A percentile compares a stretch with the other conserved stretches of the same genome.
These are phyloP conservation scores for Psilopogon haemacephalus DNA, from an alignment of 2,113 vertebrate species.

Conservation along the genomic window DNA sequence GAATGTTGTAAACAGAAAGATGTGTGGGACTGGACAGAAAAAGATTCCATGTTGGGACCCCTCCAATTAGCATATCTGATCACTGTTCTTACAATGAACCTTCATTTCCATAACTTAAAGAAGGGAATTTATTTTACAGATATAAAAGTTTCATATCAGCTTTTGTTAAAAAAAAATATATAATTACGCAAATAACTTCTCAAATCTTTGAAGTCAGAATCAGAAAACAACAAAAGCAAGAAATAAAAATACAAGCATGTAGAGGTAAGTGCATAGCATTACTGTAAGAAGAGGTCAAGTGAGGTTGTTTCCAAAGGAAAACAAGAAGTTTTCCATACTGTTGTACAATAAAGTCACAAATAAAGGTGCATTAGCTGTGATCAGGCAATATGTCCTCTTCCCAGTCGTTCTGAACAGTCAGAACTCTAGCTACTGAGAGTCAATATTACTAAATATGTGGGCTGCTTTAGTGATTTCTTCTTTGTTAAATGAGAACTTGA, in stretches of 20 bases:
- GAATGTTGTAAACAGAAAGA: neutral
- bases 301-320: neutral
- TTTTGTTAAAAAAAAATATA: neutral
- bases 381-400: neutral
- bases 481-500: neutral
- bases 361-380: neutral
- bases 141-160: neutral
- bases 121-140: neutral
- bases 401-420: neutral
- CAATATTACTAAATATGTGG: neutral
- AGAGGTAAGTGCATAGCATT: neutral
- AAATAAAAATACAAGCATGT: neutral
- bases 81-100: rapidly evolving
- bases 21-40: neutral
- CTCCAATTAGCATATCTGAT: neutral
- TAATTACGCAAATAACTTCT: neutral
- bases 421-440: neutral
- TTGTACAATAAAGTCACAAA: neutral
- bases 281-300: neutral
- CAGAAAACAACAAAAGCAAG: neutral
- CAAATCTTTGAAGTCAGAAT: neutral
- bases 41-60: neutral
- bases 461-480: neutral
- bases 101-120: neutral
- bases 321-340: neutral